Percentiles rank a stretch among this genome's conserved stretches.
These are phyloP conservation scores for Diorhabda carinulata DNA, from an alignment of 1,140 invertebrate species.

Conservation along the genomic window DNA sequence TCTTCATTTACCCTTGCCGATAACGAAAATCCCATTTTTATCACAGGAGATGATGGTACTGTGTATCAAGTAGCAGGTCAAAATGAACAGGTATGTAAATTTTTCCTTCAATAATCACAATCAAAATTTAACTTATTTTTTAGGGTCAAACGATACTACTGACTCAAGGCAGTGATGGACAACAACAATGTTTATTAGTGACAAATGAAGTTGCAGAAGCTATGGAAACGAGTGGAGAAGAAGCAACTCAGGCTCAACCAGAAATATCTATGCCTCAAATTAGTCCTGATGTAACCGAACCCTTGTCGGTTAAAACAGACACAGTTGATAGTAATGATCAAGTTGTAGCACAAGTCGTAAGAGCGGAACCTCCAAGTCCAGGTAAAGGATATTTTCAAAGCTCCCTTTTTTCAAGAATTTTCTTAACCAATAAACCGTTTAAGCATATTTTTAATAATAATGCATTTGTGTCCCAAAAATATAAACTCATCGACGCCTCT, in stretches of 20 bases:
- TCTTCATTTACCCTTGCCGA: constrained; percentile 36
- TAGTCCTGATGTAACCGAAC: constrained; percentile 18
- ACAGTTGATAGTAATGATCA: constrained; percentile 53
- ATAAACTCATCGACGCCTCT: no score
- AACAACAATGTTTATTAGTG: constrained; percentile 67
- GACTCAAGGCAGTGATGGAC: constrained; percentile 59
- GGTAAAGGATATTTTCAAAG: constrained; percentile 49
- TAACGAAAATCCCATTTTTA: constrained; percentile 57
- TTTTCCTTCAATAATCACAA: neutral
- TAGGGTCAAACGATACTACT: constrained; percentile 65
- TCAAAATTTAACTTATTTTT: constrained; percentile 39
- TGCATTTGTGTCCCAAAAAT: no score
- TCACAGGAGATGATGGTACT: constrained; percentile 64
- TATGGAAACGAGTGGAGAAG: constrained; percentile 41
- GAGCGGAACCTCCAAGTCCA: constrained; percentile 73
- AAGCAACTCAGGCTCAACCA: constrained; percentile 22
- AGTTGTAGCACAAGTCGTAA: constrained; percentile 77
- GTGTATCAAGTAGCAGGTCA: constrained; percentile 69
- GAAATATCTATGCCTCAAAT: constrained; percentile 15
- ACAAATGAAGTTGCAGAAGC: constrained; percentile 58
- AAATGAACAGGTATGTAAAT: constrained; percentile 51
- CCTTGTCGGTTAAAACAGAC: constrained; percentile 34
- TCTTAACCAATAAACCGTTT: no score
- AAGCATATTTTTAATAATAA: no score
- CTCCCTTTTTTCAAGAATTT: no score